Base-by-base conservation (phyloP, 2,888 invertebrate species). In the Elegia similella region DNA sequence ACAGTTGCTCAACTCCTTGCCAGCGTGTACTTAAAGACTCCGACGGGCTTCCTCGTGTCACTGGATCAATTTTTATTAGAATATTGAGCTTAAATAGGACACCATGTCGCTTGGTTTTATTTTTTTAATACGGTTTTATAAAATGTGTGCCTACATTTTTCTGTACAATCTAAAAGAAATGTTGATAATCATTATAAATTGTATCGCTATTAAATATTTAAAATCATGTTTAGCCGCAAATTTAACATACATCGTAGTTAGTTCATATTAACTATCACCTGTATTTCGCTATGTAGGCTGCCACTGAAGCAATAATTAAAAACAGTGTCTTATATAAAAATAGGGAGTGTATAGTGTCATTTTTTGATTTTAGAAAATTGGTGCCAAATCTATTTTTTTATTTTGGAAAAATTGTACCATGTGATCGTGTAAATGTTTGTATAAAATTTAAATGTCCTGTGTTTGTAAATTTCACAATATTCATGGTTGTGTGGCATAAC, bases 21-120 rank as follows among this genome's bases (percentile, higher is more conserved):
- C 68, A 59, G 70, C 72, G 57, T 70, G 76, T 76, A 75, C 73
- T 78, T 79, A 80, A 76, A 67, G 75, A 78, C 75, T 79, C 67
- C 61, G 62, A 75, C 58, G 85, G 82, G 86, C 88, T 88, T 88
- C 88, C 88, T 78, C 72, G 67, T 71, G 74, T 73, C 74, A 74
- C 65, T 64, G 69, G 69, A 80, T 76, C 75, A 77, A 80, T 78
- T 77, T 72, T 64, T 63, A 62, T 57, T 70, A 67, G 66, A 57
- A 63, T 62, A 60, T 60, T 68, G 69, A 73, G 70, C 72, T 73
- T 74, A 55, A 34, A 16, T 55, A 55, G n/a, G 38, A 12, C 47
- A 54, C 46, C 30, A 30, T 50, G 10, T 38, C 34, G 50, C n/a
- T 38, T 38, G 13, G 15, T 42, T 53, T 42, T 46, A 42, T 47